These are phyloP conservation scores for Eristalinus sepulchralis DNA, from an alignment of 2,888 invertebrate genomes.

Conservation along the genomic window DNA sequence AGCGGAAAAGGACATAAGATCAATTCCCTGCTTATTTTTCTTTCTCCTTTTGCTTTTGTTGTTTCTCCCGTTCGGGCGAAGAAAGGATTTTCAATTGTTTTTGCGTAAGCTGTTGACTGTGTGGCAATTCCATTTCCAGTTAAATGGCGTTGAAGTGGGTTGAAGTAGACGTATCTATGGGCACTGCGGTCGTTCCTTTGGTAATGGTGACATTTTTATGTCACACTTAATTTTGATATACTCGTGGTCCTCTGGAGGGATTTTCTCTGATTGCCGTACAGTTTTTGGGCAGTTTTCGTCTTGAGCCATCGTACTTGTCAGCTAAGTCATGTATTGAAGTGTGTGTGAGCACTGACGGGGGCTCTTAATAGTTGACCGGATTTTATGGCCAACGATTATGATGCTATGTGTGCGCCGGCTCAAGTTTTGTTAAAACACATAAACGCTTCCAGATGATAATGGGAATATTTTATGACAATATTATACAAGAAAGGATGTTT, in stretches of 20 bases:
- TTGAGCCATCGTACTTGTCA: constrained; percentile 4
- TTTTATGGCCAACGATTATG: constrained; percentile 64
- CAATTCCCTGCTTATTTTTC: constrained; percentile 54
- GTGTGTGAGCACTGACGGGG: constrained; percentile 7
- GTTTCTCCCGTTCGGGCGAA: not conserved
- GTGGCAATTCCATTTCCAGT: constrained; percentile 50
- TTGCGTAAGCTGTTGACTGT: constrained; percentile 61
- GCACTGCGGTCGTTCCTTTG: constrained; percentile 37
- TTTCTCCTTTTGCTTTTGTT: not conserved
- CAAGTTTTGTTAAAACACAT: constrained; percentile 53
- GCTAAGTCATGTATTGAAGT: constrained; percentile 6
- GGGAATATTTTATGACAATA: constrained; percentile 58
- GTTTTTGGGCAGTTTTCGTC: constrained; percentile 48
- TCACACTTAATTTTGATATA: constrained; percentile 71
- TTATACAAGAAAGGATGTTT: constrained; percentile 52
- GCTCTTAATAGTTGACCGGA: constrained; percentile 40
- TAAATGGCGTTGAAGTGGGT: constrained; percentile 57
- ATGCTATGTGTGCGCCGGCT: constrained; percentile 44
- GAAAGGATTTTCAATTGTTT: constrained; percentile 67
- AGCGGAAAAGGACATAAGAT: constrained; percentile 48
- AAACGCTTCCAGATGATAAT: constrained; percentile 53
- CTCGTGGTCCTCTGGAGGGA: constrained; percentile 56
- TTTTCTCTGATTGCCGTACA: constrained; percentile 64
- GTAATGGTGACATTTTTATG: constrained; percentile 67
- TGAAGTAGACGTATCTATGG: constrained; percentile 16